Evolutionary conservation across 1,140 invertebrate species (phyloP), one percentile per base, ranked within the genome.

Genomic region (Cydia pomonella): DNA sequence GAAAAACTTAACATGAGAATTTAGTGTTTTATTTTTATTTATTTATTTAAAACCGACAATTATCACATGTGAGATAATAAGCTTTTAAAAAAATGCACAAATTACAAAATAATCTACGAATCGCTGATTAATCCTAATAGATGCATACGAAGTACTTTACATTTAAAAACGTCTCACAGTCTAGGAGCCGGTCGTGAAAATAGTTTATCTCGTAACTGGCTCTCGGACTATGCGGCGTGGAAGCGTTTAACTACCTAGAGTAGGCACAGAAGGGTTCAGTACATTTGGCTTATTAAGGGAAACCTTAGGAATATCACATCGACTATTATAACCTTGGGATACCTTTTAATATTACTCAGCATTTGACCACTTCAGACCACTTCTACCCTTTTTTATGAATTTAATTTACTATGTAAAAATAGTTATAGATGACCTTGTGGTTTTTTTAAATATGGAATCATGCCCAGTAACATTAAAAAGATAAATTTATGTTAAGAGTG

Each of bases 231-330:
- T 77, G 71, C n/a, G 38, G 63, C 33, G 62, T 6, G 41, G 74
- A 86, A 90, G 88, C 88, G 79, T 87, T 53, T 84, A 80, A 81
- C 89, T 91, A 92, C 84, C 82, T 90, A 90, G 77, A 91, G 84
- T 86, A 92, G 91, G 91, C 91, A 92, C 91, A 90, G 88, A 89
- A 89, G 91, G 91, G 86, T 91, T 92, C 91, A 92, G 89, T 92
- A 92, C 89, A 86, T 91, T 91, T 91, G 91, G 88, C 87, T 92
- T 90, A 87, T 80, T 85, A 87, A 74, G 87, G 89, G 87, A 90
- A 87, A 85, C 82, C 85, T 89, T 87, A 90, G 78, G 80, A 86
- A 80, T 90, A 92, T 91, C 89, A 92, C 89, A 90, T 87, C 84
- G 79, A 92, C 84, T 87, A 90, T 84, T 76, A 82, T 76, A 82